Conservation (phyloP, 2,888 invertebrate species). For the Venusia cambrica region DNA sequence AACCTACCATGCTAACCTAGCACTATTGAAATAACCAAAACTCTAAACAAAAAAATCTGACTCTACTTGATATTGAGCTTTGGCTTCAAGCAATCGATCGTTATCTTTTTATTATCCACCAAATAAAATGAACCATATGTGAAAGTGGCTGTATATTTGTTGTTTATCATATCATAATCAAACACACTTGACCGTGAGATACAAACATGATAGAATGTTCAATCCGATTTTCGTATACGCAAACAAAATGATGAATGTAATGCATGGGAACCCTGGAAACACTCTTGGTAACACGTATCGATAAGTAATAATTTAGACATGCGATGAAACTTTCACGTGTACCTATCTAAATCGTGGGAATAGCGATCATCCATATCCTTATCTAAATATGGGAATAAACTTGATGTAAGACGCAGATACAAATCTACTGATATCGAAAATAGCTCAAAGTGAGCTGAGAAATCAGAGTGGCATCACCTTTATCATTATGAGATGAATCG, state of each 20-base stretch:
- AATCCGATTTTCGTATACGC: slow-evolving; percentile 21
- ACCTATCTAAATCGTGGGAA: slow-evolving; percentile 18
- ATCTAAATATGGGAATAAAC: too few relatives aligned
- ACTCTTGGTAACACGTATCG: slow-evolving; percentile 31
- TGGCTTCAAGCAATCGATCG: too few relatives aligned
- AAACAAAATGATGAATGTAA: slow-evolving; percentile 44
- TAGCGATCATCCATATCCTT: slow-evolving; percentile 12
- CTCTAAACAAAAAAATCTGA: too few relatives aligned
- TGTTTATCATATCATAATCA: slow-evolving; percentile 20
- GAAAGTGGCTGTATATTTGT: slow-evolving; percentile 26
- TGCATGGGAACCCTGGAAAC: slow-evolving; percentile 60
- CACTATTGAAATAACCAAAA: too few relatives aligned
- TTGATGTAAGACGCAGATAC: too few relatives aligned
- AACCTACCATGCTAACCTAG: too few relatives aligned
- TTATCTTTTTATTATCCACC: too few relatives aligned
- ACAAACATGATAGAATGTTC: slow-evolving; percentile 16
- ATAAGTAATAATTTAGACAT: slow-evolving; percentile 55
- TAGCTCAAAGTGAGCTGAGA: too few relatives aligned
- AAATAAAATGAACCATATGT: slow-evolving; percentile 9
- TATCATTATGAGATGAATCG: too few relatives aligned
- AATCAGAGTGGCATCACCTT: too few relatives aligned
- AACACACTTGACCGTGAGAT: slow-evolving; percentile 28
- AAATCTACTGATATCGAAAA: too few relatives aligned
- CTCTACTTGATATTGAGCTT: too few relatives aligned
- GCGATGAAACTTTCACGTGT: slow-evolving; percentile 34